Base-by-base conservation (phyloP, 2,113 vertebrate species). In the Xyliphius kryptos region DNA sequence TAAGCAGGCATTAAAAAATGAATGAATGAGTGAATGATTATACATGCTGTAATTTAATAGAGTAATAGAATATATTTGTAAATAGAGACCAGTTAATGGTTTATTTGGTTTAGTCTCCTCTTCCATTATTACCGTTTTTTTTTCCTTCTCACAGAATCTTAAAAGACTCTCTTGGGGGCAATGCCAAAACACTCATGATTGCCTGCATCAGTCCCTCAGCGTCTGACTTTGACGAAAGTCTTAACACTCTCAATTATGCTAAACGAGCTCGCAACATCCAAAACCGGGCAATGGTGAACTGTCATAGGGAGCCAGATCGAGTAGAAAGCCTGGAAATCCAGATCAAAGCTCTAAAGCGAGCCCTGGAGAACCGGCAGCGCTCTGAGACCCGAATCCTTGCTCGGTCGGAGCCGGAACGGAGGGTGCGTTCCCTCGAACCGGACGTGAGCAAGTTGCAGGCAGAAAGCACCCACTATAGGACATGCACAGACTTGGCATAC, bases 151-250 rank as follows among this genome's bases (percentile, higher is more conserved):
- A 37, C 10, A 98, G 96, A 77, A 98, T 97, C 77, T 80, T 98
- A 55, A 97, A 97, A 68, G 95, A 97, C 79, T 98, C 96, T 0
- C 84, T 98, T 17, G 96, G 96, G 1, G 96, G 96, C 0, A 98
- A 97, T 1, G 92, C 94, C 51, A 94, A 96, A 82, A 98, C 94
- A 0, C 86, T 94, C 63, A 99, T 99, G 96, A 93, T 98, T 7
- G 93, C 95, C 66, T 98, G 96, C 6, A 82, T 98, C 73, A 95
- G 95, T 74, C 95, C 95, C 0, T 97, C 92, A 0, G 89, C 93
- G n/a, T 90, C 90, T 0, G 93, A 98, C 80, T 97, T 98, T 0
- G 96, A 97, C 0, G 95, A 98, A 80, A 97, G 90, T 47, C 88
- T 98, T 49, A 92, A 95, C 68, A 95, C 95, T 0, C 87, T 97